These are phyloP conservation scores for Peucedramus taeniatus DNA, from an alignment of 2,113 vertebrate genomes.

Conservation along the genomic window DNA sequence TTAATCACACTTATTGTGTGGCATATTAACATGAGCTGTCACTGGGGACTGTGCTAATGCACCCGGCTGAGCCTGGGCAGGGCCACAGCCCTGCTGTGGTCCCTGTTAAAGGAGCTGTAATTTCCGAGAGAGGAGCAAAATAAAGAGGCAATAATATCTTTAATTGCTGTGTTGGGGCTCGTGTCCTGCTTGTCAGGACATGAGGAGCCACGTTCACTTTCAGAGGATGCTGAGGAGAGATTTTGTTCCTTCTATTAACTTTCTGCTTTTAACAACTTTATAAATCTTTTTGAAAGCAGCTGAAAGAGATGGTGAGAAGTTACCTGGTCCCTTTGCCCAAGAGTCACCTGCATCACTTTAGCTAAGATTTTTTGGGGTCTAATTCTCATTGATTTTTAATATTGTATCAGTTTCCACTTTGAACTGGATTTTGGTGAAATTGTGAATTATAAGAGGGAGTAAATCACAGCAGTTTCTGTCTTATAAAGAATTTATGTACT, in stretches of 20 bases:
- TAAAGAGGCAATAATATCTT: neutral
- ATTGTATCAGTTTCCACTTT: neutral
- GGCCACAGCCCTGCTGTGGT: neutral
- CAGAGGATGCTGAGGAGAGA: neutral
- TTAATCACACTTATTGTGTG: neutral
- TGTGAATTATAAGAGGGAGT: neutral
- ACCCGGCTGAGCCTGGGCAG: neutral
- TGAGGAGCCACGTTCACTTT: neutral
- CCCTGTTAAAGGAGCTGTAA: neutral
- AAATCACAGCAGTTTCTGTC: neutral
- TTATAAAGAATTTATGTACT: neutral
- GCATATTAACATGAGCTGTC: neutral
- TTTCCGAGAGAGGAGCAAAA: neutral
- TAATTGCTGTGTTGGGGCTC: neutral
- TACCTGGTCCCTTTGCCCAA: neutral
- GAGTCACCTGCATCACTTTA: neutral
- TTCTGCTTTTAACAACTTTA: neutral
- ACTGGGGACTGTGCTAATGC: neutral
- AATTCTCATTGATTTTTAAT: neutral
- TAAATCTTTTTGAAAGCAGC: neutral
- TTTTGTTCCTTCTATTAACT: neutral
- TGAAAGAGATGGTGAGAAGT: neutral
- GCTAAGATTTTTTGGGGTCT: neutral
- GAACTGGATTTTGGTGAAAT: neutral
- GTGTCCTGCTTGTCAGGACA: neutral